phyloP scores from a whole-genome alignment of 2,888 invertebrate species.

The Heliconius sara region DNA sequence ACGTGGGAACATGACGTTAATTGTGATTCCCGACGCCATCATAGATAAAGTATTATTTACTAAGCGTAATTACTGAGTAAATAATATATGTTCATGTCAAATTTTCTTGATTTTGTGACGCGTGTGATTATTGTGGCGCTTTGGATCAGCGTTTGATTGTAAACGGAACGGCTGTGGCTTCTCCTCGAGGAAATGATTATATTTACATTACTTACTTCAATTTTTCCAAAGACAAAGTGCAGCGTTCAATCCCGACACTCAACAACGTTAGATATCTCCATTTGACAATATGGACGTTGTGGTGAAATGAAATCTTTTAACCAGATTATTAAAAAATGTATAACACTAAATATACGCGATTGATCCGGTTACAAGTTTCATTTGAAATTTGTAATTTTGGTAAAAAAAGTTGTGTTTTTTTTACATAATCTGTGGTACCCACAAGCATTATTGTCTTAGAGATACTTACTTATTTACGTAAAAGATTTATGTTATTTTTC shows the following conservation, averaged over 20 bases:
- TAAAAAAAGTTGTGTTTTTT: not conserved
- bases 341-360: too few relatives aligned
- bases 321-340: too few relatives aligned
- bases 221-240: too few relatives aligned
- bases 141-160: not conserved
- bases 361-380: too few relatives aligned
- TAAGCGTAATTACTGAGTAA: slow-evolving; percentile 22
- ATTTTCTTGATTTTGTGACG: not conserved
- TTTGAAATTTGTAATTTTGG: too few relatives aligned
- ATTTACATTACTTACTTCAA: too few relatives aligned
- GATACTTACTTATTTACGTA: not conserved
- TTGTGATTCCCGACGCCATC: slow-evolving; percentile 22
- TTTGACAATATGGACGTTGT: too few relatives aligned
- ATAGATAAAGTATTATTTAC: slow-evolving; percentile 25
- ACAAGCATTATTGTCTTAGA: not conserved
- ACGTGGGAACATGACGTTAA: slow-evolving; percentile 35
- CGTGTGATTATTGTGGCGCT: not conserved
- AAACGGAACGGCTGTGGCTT: not conserved
- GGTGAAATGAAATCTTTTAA: too few relatives aligned
- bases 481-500: not conserved
- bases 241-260: too few relatives aligned
- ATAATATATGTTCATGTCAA: not conserved
- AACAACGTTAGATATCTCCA: too few relatives aligned
- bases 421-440: not conserved
- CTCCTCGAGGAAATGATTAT: not conserved